phyloP scores from a whole-genome alignment of 2,797 vertebrate species.

The Alectoris magna region DNA sequence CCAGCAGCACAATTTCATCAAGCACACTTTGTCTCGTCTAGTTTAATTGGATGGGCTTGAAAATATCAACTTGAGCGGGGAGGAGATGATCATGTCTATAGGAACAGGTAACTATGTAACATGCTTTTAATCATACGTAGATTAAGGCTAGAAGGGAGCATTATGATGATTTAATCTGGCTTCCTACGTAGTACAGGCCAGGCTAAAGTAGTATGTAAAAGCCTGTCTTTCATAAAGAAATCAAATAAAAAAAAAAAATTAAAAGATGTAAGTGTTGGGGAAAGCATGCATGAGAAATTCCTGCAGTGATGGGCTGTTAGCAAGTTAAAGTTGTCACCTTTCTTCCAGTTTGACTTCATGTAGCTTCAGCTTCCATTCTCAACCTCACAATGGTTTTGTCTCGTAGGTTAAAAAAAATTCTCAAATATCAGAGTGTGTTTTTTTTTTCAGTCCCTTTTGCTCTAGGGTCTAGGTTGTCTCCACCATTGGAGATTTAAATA shows the following conservation, averaged over 20 bases:
- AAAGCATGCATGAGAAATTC: not conserved
- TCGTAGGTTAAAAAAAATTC: not conserved
- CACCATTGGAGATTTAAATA: not conserved
- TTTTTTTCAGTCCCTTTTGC: not conserved
- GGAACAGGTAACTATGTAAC: not conserved
- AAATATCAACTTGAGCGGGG: not conserved
- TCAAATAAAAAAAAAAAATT: not conserved
- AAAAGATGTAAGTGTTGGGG: not conserved
- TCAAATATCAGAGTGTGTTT: too few relatives aligned
- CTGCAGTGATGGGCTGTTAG: not conserved
- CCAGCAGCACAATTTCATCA: not conserved
- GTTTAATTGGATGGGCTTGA: not conserved
- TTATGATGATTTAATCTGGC: not conserved
- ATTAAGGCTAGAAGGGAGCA: not conserved
- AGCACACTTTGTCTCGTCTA: not conserved
- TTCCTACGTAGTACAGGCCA: not conserved
- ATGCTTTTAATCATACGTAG: not conserved
- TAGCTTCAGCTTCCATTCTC: not conserved
- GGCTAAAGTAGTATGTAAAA: not conserved
- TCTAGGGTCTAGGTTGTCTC: not conserved
- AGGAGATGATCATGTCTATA: not conserved
- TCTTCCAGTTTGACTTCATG: not conserved
- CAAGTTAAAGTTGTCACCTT: not conserved
- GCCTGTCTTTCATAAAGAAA: not conserved
- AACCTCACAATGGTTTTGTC: not conserved